Evolutionary conservation across 2,797 vertebrate species (phyloP).

Genomic region (Neoniphon sammara): DNA sequence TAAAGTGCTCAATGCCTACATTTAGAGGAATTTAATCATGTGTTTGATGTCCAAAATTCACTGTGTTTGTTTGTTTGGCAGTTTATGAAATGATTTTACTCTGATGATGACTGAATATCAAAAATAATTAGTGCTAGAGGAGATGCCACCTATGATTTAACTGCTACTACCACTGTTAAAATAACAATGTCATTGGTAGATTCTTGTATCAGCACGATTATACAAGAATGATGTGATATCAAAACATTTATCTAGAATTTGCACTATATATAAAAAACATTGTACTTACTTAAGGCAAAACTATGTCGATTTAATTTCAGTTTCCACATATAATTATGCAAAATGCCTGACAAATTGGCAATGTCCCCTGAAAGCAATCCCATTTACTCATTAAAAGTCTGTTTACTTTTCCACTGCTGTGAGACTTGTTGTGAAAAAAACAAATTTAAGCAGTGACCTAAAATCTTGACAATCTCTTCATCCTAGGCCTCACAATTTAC

Average conservation of each 20-base stretch:
- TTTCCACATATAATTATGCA: background rate
- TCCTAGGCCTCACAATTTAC: slow-evolving; percentile 36
- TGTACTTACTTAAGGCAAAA: background rate
- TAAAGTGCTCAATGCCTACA: background rate
- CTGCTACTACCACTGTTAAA: too few relatives aligned
- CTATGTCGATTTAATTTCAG: background rate
- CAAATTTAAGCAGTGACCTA: slow-evolving; percentile 17
- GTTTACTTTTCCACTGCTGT: background rate
- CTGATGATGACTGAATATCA: background rate
- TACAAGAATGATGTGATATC: too few relatives aligned
- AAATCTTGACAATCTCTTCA: slow-evolving; percentile 24
- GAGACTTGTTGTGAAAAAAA: background rate
- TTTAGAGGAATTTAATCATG: slow-evolving; percentile 1
- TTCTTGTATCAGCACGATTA: background rate
- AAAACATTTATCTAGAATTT: too few relatives aligned
- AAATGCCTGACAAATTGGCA: background rate
- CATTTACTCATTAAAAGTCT: background rate
- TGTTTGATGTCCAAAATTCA: background rate
- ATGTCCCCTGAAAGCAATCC: slow-evolving; percentile 5
- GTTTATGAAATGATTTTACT: too few relatives aligned
- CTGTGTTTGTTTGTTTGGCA: too few relatives aligned
- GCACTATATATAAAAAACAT: too few relatives aligned
- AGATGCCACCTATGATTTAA: too few relatives aligned
- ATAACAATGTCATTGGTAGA: background rate
- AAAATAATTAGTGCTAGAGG: background rate